Evolutionary conservation across 2,113 vertebrate species (phyloP), one percentile per base, ranked within the genome.

Genomic region (Paratilapia polleni): DNA sequence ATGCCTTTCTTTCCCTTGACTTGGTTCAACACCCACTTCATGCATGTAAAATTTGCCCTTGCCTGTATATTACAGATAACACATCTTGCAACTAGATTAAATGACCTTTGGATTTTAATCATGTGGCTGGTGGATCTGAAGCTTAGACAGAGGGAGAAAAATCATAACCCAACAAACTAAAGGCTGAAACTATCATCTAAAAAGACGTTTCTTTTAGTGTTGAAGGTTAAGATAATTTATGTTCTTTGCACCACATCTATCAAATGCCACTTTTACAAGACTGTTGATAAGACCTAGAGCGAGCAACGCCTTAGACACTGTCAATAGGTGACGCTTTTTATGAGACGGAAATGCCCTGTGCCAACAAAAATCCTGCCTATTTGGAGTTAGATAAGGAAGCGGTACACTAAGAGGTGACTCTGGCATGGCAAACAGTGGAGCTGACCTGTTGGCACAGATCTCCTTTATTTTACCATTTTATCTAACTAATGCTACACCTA

Each of bases 241-340:
- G 3, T 68, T 58, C 34, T n/a, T 31, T 20, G 28, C 49, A 6
- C 2, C 14, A 47, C 43, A 4, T 31, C 43, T 47, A 24, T 64
- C 2, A 34, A 81, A 78, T 68, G 17, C 22, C 66, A 81, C 59
- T 73, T 85, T 74, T 49, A 81, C 14, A 59, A 66, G 43, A 56
- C 31, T 15, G 43, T 64, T 74, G 70, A 87, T 26, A 70, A 26
- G 15, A 31, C 2, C 0, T 26, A 31, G 24, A 4, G 14, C 22
- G 12, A 62, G 43, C 11, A 20, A 84, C 75, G 4, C 77, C 82
- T 75, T 78, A 15, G 6, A 70, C 81, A 89, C 87, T 77, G 57
- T 66, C 74, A 47, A 66, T 70, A 63, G 19, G 52, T 86, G 78
- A 91, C 20, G 73, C 15, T 8, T 56, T 87, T 88, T 82, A 84